Base-by-base conservation (phyloP, 2,888 invertebrate species). In the Ichneumoninae sp. region DNA sequence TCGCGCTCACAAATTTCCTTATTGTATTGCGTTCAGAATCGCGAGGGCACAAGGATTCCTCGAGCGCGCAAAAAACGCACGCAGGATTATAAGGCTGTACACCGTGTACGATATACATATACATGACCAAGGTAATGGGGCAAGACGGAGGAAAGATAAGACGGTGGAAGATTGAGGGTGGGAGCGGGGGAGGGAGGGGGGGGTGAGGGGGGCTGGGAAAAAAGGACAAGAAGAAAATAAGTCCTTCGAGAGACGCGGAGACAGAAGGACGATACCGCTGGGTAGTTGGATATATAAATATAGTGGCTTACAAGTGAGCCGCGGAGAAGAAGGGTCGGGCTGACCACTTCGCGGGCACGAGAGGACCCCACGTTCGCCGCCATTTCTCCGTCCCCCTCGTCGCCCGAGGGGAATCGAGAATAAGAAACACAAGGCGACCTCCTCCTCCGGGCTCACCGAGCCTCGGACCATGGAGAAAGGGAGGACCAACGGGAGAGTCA, bases 341-440 rank as follows among this genome's bases (percentile, higher is more conserved):
- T 88, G 87, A 87, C 88, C 89, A 85, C 86, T 86, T 87, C 80
- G 87, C 85, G 76, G 87, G 86, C 86, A 86, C 83, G 87, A 87
- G 26, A 26, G 60, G 30, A 26, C 60, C 60, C 87, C 84, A 81
- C 85, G 84, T 85, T 86, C 83, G 83, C 85, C 83, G 80, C 85
- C 70, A 50, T 65, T 75, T 75, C 75, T 75, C 75, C 33, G 65
- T 75, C 75, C 74, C 74, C 75, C 77, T 84, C 77, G 80, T 77
- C 68, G 76, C 76, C 57, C 68, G 71, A 76, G 76, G 77, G 44
- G 73, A 81, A 84, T 65, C 78, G 81, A 81, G 81, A 81, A 79
- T 81, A 78, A 78, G 78, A 81, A 75, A 85, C 57, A 70, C 81
- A 77, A 82, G 80, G 80, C 83, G 71, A 73, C 63, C 71, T 54